Evolutionary conservation across 2,797 vertebrate species (phyloP).

Genomic region (Bradypodion pumilum): DNA sequence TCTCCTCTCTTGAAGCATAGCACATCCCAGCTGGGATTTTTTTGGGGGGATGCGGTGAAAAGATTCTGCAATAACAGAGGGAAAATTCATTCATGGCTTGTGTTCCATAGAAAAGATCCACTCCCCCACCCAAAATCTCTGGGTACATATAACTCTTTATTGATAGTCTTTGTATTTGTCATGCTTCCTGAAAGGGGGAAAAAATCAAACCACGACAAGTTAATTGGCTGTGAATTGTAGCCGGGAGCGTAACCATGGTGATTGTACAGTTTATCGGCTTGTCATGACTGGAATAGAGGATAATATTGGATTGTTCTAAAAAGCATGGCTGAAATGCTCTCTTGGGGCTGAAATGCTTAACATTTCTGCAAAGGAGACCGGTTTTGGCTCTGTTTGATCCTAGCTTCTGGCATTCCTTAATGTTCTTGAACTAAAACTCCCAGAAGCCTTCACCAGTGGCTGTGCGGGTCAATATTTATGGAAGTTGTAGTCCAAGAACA

Average conservation of each 20-base stretch:
- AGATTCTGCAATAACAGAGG: neutral
- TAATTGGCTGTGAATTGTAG: neutral
- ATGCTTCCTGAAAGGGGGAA: too few relatives aligned
- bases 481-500: too few relatives aligned
- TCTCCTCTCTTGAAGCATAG: too few relatives aligned
- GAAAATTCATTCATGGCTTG: neutral
- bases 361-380: neutral
- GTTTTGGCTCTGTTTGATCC: neutral
- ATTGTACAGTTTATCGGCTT: neutral
- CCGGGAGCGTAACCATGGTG: neutral
- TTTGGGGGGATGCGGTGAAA: too few relatives aligned
- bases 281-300: neutral
- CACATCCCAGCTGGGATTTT: too few relatives aligned
- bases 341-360: too few relatives aligned
- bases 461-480: too few relatives aligned
- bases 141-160: too few relatives aligned
- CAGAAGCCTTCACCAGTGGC: too few relatives aligned
- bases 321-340: neutral
- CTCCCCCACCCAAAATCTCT: neutral
- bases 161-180: too few relatives aligned
- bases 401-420: too few relatives aligned
- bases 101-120: neutral
- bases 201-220: neutral
- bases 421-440: too few relatives aligned
- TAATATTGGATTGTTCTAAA: neutral